Evolutionary conservation across 2,888 invertebrate genomes (phyloP), one percentile per base, ranked within the genome.

Genomic region (Schrankia costaestrigalis): DNA sequence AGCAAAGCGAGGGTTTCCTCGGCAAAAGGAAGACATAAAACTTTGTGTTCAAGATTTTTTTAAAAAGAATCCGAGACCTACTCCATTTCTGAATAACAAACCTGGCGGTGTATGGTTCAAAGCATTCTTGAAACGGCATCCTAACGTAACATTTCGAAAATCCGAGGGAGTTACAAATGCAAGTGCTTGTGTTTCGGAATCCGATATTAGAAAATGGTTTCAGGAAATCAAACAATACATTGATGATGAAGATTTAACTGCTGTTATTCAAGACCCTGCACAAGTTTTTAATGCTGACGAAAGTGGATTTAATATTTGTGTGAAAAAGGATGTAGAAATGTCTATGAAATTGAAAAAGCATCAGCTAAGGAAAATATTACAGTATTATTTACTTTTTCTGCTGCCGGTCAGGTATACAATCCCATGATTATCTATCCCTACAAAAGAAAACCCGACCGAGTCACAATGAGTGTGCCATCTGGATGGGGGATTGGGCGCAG

Each of bases 181-280:
- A 18, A 53, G 46, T 38, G 43, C 47, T 5, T 37, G 39, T 41
- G 43, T 53, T 12, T 41, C 49, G 1, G 47, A 53, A 46, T 11
- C 14, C 15, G 45, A 46, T 26, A 53, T 46, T 14, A 23, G 45
- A n/a, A 49, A 45, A 33, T 49, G 45, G 53, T 49, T 51, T 26
- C 15, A 30, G 8, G 42, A 50, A 29, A 44, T 35, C 26, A 5
- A 22, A n/a, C 22, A 27, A 13, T 31, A 25, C 6, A 25, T 31
- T 19, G n/a, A 9, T 14, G 26, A 33, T 10, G 26, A 33, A 26
- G 25, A 25, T 11, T 14, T 35, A 11, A n/a, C 11, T 28, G 27
- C 23, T 5, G 31, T 28, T 8, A 31, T 37, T 28, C 14, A 31
- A 25, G 37, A 37, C 15, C 37, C 31, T 1, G 17, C 2, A 3